phyloP scores from a whole-genome alignment of 1,140 invertebrate species.

The Drosophila azteca region DNA sequence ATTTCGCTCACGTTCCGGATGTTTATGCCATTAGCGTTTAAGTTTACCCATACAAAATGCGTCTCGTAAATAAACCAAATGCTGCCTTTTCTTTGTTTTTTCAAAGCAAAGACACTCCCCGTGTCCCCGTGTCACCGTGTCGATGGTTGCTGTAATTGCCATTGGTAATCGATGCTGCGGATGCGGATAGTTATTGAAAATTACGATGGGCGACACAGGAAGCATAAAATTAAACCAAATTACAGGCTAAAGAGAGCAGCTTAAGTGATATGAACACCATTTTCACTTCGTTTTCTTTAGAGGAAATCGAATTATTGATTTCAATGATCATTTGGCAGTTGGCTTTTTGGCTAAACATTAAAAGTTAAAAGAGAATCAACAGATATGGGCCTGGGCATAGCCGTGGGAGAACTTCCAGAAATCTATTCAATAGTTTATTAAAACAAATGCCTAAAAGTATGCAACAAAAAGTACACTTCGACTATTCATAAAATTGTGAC shows the following conservation, averaged over 20 bases:
- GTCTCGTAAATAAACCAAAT: constrained; percentile 71
- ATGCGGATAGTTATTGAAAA: constrained; percentile 34
- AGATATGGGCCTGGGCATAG: too few relatives aligned
- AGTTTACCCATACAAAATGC: constrained; percentile 77
- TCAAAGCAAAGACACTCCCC: too few relatives aligned
- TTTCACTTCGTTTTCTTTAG: neutral
- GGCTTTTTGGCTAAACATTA: too few relatives aligned
- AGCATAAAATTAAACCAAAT: constrained; percentile 12
- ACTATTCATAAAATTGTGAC: neutral
- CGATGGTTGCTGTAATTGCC: constrained; percentile 18
- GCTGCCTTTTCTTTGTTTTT: constrained; percentile 37
- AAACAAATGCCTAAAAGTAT: neutral
- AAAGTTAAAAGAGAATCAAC: too few relatives aligned
- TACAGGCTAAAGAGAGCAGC: constrained; percentile 3
- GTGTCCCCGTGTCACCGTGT: neutral
- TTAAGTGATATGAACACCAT: neutral
- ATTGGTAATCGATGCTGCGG: constrained; percentile 60
- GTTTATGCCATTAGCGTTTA: constrained; percentile 82
- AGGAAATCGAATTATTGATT: too few relatives aligned
- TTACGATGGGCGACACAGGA: neutral
- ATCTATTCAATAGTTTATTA: too few relatives aligned
- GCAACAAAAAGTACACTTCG: neutral
- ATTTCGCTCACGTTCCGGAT: constrained; percentile 76
- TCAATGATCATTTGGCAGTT: too few relatives aligned
- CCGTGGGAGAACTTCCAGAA: too few relatives aligned